Percentiles rank a stretch among this genome's conserved stretches.
These are phyloP conservation scores for Ictidomys tridecemlineatus DNA, from an alignment of 2,113 vertebrate species.

Conservation along the genomic window DNA sequence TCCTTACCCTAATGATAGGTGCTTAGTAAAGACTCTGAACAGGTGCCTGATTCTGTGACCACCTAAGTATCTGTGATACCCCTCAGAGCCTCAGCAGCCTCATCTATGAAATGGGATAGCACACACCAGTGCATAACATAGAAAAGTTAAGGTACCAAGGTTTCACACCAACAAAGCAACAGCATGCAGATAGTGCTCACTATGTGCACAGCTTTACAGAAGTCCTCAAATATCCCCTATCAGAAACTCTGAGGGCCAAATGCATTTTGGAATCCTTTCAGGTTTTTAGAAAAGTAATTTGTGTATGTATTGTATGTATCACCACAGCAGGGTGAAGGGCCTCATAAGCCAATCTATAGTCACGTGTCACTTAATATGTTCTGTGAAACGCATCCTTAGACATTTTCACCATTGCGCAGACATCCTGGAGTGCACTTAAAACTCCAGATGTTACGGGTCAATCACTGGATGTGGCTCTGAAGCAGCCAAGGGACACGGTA, in stretches of 20 bases:
- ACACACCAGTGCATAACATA: fast-evolving
- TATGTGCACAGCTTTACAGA: neutral
- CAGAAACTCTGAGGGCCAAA: neutral
- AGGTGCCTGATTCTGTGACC: neutral
- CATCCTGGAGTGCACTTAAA: neutral
- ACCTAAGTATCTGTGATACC: neutral
- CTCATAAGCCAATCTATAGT: neutral
- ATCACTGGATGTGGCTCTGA: neutral
- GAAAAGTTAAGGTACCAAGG: neutral
- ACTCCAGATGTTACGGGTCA: neutral
- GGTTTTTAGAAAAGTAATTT: neutral
- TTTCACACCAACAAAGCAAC: fast-evolving
- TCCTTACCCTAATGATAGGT: neutral
- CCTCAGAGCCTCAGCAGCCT: neutral
- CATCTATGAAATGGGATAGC: neutral
- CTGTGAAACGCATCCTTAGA: neutral
- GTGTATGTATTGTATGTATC: neutral
- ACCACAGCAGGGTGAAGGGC: neutral
- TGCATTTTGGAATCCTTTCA: neutral
- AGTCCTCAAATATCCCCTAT: neutral
- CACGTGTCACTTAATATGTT: neutral
- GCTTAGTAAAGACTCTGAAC: neutral
- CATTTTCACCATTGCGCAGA: neutral
- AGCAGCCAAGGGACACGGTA: neutral
- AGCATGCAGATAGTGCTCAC: neutral